Conservation (phyloP, 2,113 vertebrate species). For the Ariopsis seemanni region DNA sequence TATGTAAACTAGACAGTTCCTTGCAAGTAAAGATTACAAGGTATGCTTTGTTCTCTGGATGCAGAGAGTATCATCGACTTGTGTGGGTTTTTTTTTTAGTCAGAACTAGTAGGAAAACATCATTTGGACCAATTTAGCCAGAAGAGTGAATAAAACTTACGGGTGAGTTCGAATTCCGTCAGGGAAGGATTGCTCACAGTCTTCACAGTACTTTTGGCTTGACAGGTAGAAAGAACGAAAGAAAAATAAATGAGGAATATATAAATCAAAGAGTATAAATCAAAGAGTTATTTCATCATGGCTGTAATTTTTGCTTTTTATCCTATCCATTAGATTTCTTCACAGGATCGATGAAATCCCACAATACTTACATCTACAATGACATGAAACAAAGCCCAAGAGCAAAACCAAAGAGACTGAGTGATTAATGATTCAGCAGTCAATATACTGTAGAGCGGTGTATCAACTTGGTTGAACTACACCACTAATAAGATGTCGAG, state of each 20-base stretch:
- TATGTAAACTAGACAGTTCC: conserved; percentile 45
- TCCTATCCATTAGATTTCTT: conserved; percentile 41
- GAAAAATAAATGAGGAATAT: conserved; percentile 52
- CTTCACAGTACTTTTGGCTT: conserved; percentile 95
- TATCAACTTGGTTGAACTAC: conserved; percentile 20
- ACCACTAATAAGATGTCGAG: conserved; percentile 20
- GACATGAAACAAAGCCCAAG: conserved; percentile 27
- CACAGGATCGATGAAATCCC: conserved; percentile 46
- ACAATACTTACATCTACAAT: conserved; percentile 32
- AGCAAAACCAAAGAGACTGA: conserved; percentile 30
- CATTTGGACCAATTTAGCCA: conserved; percentile 48
- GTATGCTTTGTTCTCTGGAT: conserved; percentile 46
- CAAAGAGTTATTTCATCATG: conserved; percentile 54
- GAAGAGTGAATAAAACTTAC: conserved; percentile 76
- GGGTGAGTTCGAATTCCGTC: conserved; percentile 90
- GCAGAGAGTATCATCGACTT: conserved; percentile 17
- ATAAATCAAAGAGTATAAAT: conserved; percentile 44
- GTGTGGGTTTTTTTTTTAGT: conserved; percentile 43
- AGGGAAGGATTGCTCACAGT: conserved; percentile 88
- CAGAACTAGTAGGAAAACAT: conserved; percentile 50
- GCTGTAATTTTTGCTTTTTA: conserved; percentile 42
- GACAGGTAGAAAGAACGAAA: conserved; percentile 71
- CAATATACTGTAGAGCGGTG: conserved; percentile 33
- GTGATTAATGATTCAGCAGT: conserved; percentile 49
- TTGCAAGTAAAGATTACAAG: conserved; percentile 54